Base-by-base conservation (phyloP, 1,140 invertebrate species). In the Bicyclus anynana region DNA sequence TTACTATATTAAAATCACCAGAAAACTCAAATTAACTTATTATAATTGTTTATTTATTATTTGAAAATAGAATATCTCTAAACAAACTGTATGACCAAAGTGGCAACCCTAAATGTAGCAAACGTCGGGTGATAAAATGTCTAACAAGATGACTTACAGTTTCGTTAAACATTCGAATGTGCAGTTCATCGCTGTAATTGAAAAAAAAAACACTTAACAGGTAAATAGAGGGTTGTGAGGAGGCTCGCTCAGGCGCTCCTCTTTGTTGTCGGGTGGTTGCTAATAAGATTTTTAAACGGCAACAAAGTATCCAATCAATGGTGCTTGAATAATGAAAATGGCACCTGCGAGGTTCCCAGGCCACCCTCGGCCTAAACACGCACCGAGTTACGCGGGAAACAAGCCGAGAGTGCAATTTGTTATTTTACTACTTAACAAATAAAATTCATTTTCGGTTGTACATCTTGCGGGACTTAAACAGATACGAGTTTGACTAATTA, bases 211-310 rank as follows among this genome's bases (percentile, higher is more conserved):
- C 84, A 87, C 84, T 87, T 84, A 84, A 69, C 78, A 79, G 74
- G 81, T 84, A 85, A 80, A 85, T 85, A 87, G 74, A 70, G 72
- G 75, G 69, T 56, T 62, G 44, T 59, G 69, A 74, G 69, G 69
- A 69, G 77, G 67, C 70, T 77, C 74, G 70, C 47, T 48, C 38
- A 27, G 50, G 76, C 63, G 69, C 50, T 47, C 47, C 67, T 74
- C 74, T 82, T 86, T 84, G 80, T 85, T 84, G 80, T 82, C 73
- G 75, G 72, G 63, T 65, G 78, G 82, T 84, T 80, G 77, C 76
- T 87, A 87, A 87, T 86, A 87, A 87, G 84, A 84, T 87, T 87
- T 87, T 87, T 87, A 87, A 86, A 87, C 81, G 81, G 80, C 83
- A 84, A 87, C 84, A 87, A 87, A 87, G 81, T 87, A 86, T 82